Evolutionary conservation across 2,888 invertebrate species (phyloP), one percentile per base, ranked within the genome.

Genomic region (Holacanthella duospinosa): DNA sequence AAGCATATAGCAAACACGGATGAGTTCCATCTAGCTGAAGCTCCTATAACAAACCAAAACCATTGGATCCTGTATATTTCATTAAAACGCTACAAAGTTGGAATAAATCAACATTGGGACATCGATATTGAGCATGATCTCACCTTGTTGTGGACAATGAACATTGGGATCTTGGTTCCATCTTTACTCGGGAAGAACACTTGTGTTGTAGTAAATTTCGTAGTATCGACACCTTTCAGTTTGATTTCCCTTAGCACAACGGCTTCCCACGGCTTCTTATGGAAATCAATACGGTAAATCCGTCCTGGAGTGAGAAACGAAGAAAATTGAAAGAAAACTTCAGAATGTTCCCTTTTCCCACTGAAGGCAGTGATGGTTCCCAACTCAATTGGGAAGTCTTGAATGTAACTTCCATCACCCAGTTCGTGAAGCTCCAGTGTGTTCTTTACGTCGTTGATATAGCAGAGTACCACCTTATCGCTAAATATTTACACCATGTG

Each of bases 161-260:
- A 97, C 95, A 97, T 96, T 25, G 96, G 96, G 73, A 97, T 84
- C 80, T 87, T 86, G 24, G 92, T 93, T 73, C 89, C 91, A 78
- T 97, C 96, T 78, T 90, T 93, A 78, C 93, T 93, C 1, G 82
- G 77, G 77, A 92, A 97, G 80, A 96, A 97, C 63, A 93, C 83
- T 79, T 97, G 97, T 66, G 86, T 84, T 12, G 89, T 89, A 75
- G 86, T 86, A 75, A 89, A 95, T 68, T 86, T 79, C 9, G 83
- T 81, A 1, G 87, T 79, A 77, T 93, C 85, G 76, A 93, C 88
- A 63, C 88, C 88, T 65, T 88, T 86, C 36, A 95, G 84, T 76
- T 84, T 83, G n/a, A 90, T 90, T 78, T 92, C 88, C 69, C 89
- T 84, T 75, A 88, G 87, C 6, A 91, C 83, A 74, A 83, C 83